A percentile compares a stretch with the other conserved stretches of the same genome.
Evolutionary conservation across 2,113 vertebrate species (phyloP).

Genomic region (Collichthys lucidus): DNA sequence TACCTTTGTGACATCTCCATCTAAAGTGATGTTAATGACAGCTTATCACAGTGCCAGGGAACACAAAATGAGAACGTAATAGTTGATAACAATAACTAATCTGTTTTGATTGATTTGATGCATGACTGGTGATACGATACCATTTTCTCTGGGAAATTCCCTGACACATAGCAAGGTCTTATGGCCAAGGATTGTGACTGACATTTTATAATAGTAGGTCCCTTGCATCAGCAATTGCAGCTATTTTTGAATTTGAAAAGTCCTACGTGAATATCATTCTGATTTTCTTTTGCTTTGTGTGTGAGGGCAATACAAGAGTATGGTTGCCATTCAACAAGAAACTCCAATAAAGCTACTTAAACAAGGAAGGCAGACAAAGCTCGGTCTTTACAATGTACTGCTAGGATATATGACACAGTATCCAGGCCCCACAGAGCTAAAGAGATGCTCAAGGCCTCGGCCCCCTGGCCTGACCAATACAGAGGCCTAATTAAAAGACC

Average conservation of each 20-base stretch:
- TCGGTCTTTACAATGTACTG: conserved; percentile 60
- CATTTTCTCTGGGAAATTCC: conserved; percentile 65
- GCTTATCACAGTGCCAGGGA: conserved; percentile 13
- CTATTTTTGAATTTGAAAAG: conserved; percentile 14
- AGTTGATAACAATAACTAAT: conserved; percentile 49
- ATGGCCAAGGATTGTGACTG: conserved; percentile 57
- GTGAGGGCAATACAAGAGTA: conserved; percentile 26
- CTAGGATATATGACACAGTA: conserved; percentile 58
- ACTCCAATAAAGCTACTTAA: conserved; percentile 51
- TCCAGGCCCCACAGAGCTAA: conserved; percentile 43
- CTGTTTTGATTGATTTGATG: conserved; percentile 67
- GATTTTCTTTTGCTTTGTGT: conserved; percentile 4
- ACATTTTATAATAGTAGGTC: conserved; percentile 58
- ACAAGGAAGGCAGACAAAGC: conserved; percentile 62
- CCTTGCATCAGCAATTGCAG: conserved; percentile 48
- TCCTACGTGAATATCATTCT: not conserved
- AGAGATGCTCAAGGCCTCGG: conserved; percentile 40
- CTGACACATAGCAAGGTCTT: conserved; percentile 42
- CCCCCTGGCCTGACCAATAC: conserved; percentile 67
- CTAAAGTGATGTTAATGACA: conserved; percentile 42
- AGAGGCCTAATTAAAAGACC: conserved; percentile 83
- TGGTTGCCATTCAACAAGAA: conserved; percentile 32
- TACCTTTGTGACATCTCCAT: conserved; percentile 47
- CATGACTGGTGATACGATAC: conserved; percentile 51
- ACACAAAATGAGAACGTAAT: conserved; percentile 30